Conservation (phyloP, 2,113 vertebrate genomes). For the Muscicapa adusta region DNA sequence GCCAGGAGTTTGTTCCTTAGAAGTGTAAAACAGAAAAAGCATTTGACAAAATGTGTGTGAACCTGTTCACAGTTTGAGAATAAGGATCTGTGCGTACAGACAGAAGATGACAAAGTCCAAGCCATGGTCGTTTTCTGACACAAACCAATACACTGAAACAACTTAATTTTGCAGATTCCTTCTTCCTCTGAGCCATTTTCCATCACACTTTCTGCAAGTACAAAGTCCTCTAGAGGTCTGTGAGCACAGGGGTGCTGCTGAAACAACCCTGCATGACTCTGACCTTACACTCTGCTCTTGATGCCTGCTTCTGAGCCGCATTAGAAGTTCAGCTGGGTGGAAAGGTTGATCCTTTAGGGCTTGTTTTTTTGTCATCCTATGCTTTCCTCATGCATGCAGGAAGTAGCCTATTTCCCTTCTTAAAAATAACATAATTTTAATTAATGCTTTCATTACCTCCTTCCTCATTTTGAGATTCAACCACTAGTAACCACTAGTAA, state of each 20-base stretch:
- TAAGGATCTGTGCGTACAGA: not conserved
- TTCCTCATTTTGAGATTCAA: not conserved
- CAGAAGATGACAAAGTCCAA: not conserved
- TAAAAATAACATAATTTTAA: not conserved
- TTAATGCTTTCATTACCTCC: not conserved
- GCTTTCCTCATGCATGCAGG: accelerated
- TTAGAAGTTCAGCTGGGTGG: not conserved
- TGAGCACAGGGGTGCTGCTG: not conserved
- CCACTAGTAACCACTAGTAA: no score
- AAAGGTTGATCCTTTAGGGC: not conserved
- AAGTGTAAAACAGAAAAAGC: not conserved
- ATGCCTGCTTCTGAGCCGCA: accelerated
- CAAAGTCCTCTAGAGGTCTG: accelerated
- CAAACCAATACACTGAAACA: not conserved
- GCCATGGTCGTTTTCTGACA: not conserved
- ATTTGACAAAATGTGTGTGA: accelerated
- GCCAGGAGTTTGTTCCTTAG: not conserved
- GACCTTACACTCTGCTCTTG: accelerated
- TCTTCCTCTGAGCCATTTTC: not conserved
- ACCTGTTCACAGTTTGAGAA: not conserved
- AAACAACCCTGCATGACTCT: not conserved
- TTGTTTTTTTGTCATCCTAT: not conserved
- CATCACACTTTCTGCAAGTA: not conserved
- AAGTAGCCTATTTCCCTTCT: not conserved
- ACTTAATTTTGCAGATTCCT: not conserved